Evolutionary conservation across 2,113 vertebrate species (phyloP).

Genomic region (Laticauda colubrina): DNA sequence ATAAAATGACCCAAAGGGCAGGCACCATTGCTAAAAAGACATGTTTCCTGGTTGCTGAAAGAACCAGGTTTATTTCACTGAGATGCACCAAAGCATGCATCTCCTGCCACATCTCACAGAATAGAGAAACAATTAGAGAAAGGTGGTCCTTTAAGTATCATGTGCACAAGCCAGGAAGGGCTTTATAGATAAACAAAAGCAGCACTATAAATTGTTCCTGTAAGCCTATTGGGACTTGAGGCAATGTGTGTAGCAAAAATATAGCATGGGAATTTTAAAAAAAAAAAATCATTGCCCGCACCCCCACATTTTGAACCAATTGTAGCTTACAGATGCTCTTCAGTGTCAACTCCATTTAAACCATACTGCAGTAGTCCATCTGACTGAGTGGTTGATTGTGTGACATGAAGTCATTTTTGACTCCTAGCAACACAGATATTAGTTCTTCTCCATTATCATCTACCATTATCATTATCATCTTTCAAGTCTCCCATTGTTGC

Average conservation of each 20-base stretch:
- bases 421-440: neutral
- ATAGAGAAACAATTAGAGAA: neutral
- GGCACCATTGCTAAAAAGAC: neutral
- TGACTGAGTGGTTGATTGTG: neutral
- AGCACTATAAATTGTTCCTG: neutral
- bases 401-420: neutral
- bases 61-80: neutral
- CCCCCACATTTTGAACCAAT: neutral
- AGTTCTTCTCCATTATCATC: neutral
- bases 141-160: neutral
- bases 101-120: neutral
- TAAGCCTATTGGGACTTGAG: neutral
- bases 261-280: neutral
- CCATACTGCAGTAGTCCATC: neutral
- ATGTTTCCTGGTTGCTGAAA: neutral
- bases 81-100: neutral
- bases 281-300: neutral
- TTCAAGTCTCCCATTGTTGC: neutral
- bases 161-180: neutral
- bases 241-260: neutral
- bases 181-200: neutral
- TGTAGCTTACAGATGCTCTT: neutral
- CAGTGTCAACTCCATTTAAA: neutral
- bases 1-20: neutral
- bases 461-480: neutral